Evolutionary conservation across 1,140 invertebrate genomes (phyloP), one percentile per base, ranked within the genome.

Genomic region (Parapsyche elsis): DNA sequence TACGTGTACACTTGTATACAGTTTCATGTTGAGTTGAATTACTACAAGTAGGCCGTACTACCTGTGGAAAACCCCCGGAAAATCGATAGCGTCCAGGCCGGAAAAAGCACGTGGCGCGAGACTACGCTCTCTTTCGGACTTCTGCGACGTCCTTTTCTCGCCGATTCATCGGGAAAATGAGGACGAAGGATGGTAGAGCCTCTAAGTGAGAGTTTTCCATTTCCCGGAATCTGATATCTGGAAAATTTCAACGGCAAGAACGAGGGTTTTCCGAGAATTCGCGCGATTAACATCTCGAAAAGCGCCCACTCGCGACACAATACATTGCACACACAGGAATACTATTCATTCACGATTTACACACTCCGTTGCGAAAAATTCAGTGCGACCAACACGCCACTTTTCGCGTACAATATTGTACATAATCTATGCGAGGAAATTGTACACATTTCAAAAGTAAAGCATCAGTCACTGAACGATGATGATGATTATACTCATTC

Each of bases 1-100:
- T 46, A 46, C 12, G 12, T 46, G 12, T 53, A 53, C 16, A 12
- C 16, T 5, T 53, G 16, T 53, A 12, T 53, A 12, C 49, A 10
- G 4, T 14, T 53, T n/a, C n/a, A n/a, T n/a, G n/a, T 53, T 53
- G 4, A 53, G 1, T 53, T 24, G 71, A 19, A 45, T 73, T 75
- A 75, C 73, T 75, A 75, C 73, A 14, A 2, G n/a, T 24, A 2
- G 12, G 9, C 30, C 46, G 24, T 59, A 59, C 78, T 59, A 79
- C 78, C 78, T 79, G 78, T 79, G 78, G 78, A 74, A 74, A 79
- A 73, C 5, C 21, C 46, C 16, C 53, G 78, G 67, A 79, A 79
- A 79, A 79, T 79, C 78, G 78, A 79, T 79, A 79, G 23, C 14
- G 19, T 24, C 24, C 21, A 5, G n/a, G 21, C 45, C 10, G 57